Base-by-base conservation (phyloP, 1,140 invertebrate species). In the Habropoda laboriosa region DNA sequence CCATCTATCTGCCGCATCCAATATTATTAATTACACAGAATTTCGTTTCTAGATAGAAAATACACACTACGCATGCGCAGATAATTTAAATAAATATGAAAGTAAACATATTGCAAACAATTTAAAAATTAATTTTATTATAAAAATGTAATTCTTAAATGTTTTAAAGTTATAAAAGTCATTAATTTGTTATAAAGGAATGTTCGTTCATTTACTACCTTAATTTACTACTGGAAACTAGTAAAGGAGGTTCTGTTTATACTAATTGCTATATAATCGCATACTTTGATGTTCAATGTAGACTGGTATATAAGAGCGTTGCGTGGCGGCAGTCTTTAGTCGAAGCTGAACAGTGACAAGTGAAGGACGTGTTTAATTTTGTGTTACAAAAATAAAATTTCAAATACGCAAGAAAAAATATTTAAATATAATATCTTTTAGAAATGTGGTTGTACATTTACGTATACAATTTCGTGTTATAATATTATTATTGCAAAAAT, bases 261-360 rank as follows among this genome's bases (percentile, higher is more conserved):
- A 63, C 68, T 73, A 79, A 79, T 79, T 72, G 4, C 47, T 18
- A n/a, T 47, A 55, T 64, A 64, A 27, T 5, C 21, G 49, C 38
- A 38, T 18, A 53, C 35, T 73, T 63, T 38, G 47, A n/a, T 63
- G 42, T 72, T 51, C 45, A 35, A 53, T 73, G 30, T 47, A 73
- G 38, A 49, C 30, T 24, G 40, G 47, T 78, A 78, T 72, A 72
- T 78, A 79, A 73, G 58, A 73, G 38, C 58, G 68, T 73, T 73
- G 47, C 68, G 47, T 61, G 45, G 27, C 68, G 49, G 67, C 57
- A 53, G 58, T 75, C 78, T 75, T 75, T 79, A 82, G 76, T 82
- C 68, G 76, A 64, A 67, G 51, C 68, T 42, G 67, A 73, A 61
- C 76, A 66, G 53, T 72, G 76, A 73, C 53, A 53, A 73, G 77